Evolutionary conservation across 2,797 vertebrate genomes (phyloP), one percentile per base, ranked within the genome.

Genomic region (Coregonus ussuriensis): DNA sequence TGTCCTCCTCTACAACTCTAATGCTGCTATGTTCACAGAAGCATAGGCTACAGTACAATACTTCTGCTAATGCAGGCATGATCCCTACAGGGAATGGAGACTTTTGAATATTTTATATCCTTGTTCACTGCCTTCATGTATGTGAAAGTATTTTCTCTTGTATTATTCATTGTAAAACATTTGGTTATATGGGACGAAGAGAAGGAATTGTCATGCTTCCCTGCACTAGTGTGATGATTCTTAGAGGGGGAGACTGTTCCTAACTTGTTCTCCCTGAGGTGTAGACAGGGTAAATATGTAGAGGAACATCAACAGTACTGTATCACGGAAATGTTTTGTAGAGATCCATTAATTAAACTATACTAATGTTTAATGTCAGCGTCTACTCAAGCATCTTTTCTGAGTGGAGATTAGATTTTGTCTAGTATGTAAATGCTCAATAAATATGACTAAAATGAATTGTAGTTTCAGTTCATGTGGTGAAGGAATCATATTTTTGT

Each of bases 121-220:
- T 84, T 59, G 71, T 87, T 84, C 81, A 73, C 80, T 87, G 82
- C 80, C 74, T 87, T 80, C 85, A 87, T 90, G 88, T 89, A 85
- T 88, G 84, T 87, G 79, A 71, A 82, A 80, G 82, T 83, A 83
- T 88, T 81, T 85, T 83, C 33, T 86, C 47, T 62, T 92, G 77
- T 80, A 89, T 92, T 88, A 92, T 91, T 93, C 72, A 92, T 84
- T 29, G 25, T 63, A 85, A 79, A 78, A 82, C 78, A n/a, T 87
- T 82, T 73, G 71, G 84, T 59, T 73, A 80, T 77, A 79, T 79
- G 41, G 47, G 83, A 59, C 72, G 71, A 79, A 83, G 80, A 85
- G 80, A 82, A 82, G 79, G 51, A 74, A 74, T 83, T 75, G 83
- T 85, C 80, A 82, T 70, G 87, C 83, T 68, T 77, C 66, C 33